Conservation (phyloP, 2,888 invertebrate genomes). For the Hesperia comma region DNA sequence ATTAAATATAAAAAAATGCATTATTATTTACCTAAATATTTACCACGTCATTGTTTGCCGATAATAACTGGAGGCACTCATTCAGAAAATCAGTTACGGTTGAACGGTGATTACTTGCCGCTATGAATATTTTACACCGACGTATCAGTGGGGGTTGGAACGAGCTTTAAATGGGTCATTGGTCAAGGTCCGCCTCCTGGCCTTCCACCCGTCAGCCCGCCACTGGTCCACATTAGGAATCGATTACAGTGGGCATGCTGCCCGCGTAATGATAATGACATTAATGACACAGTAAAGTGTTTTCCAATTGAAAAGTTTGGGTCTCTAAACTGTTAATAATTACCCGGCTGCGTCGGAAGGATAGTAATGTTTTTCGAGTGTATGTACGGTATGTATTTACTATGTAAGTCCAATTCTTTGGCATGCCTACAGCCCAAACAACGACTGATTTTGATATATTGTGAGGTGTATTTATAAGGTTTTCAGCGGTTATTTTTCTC, state of each 20-base stretch:
- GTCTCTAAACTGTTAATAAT: no score
- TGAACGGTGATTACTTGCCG: conserved; percentile 50
- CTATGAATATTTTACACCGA: conserved; percentile 55
- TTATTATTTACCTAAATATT: not conserved
- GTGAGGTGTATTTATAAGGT: no score
- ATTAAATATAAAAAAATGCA: no score
- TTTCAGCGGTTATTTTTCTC: no score
- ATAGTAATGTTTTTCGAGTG: no score
- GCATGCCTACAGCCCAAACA: no score
- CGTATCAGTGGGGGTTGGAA: conserved; percentile 30
- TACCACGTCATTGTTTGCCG: conserved; percentile 9
- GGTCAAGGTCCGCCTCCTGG: conserved; percentile 48
- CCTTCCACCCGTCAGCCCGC: not conserved
- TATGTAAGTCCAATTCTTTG: no score
- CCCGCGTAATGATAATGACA: not conserved
- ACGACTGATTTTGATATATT: no score
- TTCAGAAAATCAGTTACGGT: conserved; percentile 47
- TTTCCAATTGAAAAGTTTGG: no score
- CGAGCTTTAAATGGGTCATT: conserved; percentile 50
- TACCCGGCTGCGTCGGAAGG: no score
- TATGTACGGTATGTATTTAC: no score
- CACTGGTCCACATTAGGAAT: not conserved
- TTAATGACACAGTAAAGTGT: no score
- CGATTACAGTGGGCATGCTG: conserved; percentile 3
- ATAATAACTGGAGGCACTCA: conserved; percentile 39